phyloP scores from a whole-genome alignment of 2,797 vertebrate species.

The Melopsittacus undulatus region DNA sequence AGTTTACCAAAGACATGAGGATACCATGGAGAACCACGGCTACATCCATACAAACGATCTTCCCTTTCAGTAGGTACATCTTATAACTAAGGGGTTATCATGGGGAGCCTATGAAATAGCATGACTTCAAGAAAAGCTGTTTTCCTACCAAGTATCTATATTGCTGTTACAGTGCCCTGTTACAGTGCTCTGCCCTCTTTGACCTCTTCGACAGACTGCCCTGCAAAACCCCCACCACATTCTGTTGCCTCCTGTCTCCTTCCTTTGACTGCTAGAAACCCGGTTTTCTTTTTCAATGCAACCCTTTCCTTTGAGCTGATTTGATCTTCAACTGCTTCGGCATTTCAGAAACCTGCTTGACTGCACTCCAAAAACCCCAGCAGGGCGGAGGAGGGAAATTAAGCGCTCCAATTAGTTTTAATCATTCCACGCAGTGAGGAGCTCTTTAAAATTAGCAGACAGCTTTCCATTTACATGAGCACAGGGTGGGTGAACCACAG shows the following conservation, averaged over 20 bases:
- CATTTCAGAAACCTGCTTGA: conserved; percentile 69
- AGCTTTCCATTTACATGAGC: conserved; percentile 58
- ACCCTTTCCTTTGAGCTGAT: conserved; percentile 30
- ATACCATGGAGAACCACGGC: neutral
- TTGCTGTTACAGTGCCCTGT: neutral
- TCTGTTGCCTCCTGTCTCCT: neutral
- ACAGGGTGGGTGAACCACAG: conserved; percentile 27
- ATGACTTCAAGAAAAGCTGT: neutral
- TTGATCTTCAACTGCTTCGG: conserved; percentile 40
- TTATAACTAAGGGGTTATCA: neutral
- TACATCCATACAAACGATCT: neutral
- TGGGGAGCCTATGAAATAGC: neutral
- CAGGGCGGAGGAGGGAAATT: conserved; percentile 62
- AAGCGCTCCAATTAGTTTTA: conserved; percentile 74
- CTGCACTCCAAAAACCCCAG: conserved; percentile 55
- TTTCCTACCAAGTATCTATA: neutral
- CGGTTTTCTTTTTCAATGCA: conserved; percentile 17
- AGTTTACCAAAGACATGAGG: neutral
- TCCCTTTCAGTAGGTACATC: neutral
- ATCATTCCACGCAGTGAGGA: conserved; percentile 51
- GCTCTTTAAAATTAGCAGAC: conserved; percentile 59
- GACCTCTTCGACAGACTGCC: neutral
- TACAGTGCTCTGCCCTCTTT: neutral
- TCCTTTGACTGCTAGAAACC: conserved; percentile 20
- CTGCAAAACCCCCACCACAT: neutral